Conservation (phyloP, 2,888 invertebrate species). For the Acrocyrtus sp. region DNA sequence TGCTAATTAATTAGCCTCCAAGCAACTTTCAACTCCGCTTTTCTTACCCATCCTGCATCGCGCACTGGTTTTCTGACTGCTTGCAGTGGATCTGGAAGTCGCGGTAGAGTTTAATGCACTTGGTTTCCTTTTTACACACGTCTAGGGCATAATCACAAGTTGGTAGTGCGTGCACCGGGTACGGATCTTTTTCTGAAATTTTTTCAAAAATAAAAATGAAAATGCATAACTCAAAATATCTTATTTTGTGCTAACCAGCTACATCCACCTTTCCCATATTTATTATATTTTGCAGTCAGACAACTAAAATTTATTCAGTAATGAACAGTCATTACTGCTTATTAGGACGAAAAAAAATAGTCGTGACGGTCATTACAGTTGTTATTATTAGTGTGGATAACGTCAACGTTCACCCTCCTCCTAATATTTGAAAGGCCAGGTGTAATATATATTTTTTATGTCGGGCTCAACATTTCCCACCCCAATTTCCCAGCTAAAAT, state of each 20-base stretch:
- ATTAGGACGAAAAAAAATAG: too few relatives aligned
- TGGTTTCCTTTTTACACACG: slow-evolving; percentile 83
- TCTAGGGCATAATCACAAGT: slow-evolving; percentile 89
- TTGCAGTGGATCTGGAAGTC: slow-evolving; percentile 90
- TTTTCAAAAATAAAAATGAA: slow-evolving; percentile 57
- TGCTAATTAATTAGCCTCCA: neutral
- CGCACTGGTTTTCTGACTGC: slow-evolving; percentile 81
- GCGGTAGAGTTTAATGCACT: slow-evolving; percentile 84
- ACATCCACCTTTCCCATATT: too few relatives aligned
- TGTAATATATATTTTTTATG: too few relatives aligned
- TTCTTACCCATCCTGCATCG: slow-evolving; percentile 90
- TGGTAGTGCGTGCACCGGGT: slow-evolving; percentile 87
- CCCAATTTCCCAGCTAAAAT: neutral
- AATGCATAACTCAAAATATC: too few relatives aligned
- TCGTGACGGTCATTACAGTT: neutral
- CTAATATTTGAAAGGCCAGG: too few relatives aligned
- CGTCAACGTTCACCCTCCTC: neutral
- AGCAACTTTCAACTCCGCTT: too few relatives aligned
- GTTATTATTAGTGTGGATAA: neutral
- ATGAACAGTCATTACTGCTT: slow-evolving; percentile 22
- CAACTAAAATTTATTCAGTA: too few relatives aligned
- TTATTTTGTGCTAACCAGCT: too few relatives aligned
- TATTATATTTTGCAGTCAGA: too few relatives aligned
- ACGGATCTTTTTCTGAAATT: slow-evolving; percentile 85
- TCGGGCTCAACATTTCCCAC: neutral